Conservation (phyloP, 2,113 vertebrate genomes). For the Pomatostomus ruficeps region DNA sequence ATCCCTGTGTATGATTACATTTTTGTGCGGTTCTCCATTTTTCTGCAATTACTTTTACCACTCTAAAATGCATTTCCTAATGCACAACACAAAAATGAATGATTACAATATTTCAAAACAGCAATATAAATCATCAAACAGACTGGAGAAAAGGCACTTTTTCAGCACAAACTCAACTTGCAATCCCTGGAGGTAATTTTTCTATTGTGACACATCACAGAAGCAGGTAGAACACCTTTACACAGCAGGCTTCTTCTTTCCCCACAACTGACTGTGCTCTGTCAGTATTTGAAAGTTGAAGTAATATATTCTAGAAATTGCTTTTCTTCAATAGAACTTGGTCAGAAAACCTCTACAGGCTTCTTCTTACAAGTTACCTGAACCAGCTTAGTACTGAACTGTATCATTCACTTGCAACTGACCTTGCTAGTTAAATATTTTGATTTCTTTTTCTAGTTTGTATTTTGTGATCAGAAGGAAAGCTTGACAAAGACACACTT, state of each 20-base stretch:
- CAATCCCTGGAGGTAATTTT: background rate
- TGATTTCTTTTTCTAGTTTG: background rate
- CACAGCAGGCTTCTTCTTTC: background rate
- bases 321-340: background rate
- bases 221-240: background rate
- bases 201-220: background rate
- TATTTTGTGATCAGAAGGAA: background rate
- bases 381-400: background rate
- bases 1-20: fast-evolving
- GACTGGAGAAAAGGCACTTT: background rate
- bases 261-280: background rate
- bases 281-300: background rate
- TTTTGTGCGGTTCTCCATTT: background rate
- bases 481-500: background rate
- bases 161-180: background rate
- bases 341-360: background rate
- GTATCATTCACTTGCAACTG: background rate
- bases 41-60: background rate
- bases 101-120: background rate
- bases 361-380: background rate
- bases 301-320: background rate
- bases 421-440: background rate
- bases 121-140: background rate
- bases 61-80: background rate
- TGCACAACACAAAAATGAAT: background rate